Percentiles rank a stretch among this genome's conserved stretches.
phyloP scores from a whole-genome alignment of 2,797 vertebrate genomes.

The Dromococcyx pavoninus region DNA sequence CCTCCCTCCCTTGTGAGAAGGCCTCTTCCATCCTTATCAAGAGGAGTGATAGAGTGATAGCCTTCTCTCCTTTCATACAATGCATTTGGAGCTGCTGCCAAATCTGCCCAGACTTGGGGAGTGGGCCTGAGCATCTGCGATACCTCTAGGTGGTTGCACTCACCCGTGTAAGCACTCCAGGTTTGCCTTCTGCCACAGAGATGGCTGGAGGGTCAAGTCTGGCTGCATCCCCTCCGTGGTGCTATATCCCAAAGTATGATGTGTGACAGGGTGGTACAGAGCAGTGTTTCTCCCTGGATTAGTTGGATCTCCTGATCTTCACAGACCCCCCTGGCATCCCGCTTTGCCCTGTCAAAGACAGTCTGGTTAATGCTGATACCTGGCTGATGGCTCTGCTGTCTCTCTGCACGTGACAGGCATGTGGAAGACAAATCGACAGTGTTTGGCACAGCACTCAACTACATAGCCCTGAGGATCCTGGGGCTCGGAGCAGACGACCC shows the following conservation, averaged over 20 bases:
- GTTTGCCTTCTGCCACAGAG: background rate
- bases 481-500: constrained; percentile 90
- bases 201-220: background rate
- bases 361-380: background rate
- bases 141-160: background rate
- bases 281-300: background rate
- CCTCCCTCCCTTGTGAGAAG: too few relatives aligned
- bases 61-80: too few relatives aligned
- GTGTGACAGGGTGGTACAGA: background rate
- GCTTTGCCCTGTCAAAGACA: background rate
- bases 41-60: too few relatives aligned
- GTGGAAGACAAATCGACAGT: constrained; percentile 93
- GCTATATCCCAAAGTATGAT: rapidly evolving
- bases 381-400: background rate
- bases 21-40: too few relatives aligned
- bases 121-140: background rate
- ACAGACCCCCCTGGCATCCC: background rate
- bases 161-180: background rate
- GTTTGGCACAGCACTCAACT: constrained; percentile 91
- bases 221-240: background rate
- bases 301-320: background rate
- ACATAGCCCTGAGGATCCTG: constrained; percentile 88
- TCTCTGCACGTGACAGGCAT: constrained; percentile 76
- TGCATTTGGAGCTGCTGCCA: background rate
- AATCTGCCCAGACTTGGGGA: background rate